Percentiles rank a stretch among this genome's conserved stretches.
Evolutionary conservation across 2,888 invertebrate species (phyloP).

Genomic region (Glomeris marginata): DNA sequence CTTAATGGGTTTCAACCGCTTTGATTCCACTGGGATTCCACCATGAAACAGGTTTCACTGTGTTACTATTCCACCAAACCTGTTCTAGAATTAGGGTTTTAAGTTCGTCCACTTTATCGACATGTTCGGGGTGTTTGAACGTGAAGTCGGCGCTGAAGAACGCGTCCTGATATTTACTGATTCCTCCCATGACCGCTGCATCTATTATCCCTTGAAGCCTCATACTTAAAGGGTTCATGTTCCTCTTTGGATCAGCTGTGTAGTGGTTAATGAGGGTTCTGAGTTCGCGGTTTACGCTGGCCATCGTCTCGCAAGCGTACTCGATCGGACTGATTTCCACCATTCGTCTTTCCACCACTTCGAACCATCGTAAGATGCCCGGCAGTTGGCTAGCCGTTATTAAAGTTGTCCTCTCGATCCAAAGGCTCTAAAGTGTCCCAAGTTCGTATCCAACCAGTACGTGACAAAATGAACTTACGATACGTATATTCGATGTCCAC

Average conservation of each 20-base stretch:
- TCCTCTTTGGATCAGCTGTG: constrained; percentile 60
- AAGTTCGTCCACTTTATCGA: constrained; percentile 25
- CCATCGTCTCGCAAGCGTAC: constrained; percentile 89
- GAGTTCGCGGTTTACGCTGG: constrained; percentile 71
- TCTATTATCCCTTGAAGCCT: constrained; percentile 82
- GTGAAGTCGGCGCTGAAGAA: constrained; percentile 72
- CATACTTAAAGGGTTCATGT: constrained; percentile 87
- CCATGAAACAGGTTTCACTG: no score
- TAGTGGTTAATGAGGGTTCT: constrained; percentile 64
- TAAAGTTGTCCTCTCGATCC: constrained; percentile 83
- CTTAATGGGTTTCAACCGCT: no score
- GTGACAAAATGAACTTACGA: no score
- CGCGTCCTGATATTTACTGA: constrained; percentile 87
- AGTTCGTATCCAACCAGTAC: no score
- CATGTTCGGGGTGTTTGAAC: constrained; percentile 36
- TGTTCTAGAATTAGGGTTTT: constrained; percentile 27
- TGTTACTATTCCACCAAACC: constrained; percentile 15
- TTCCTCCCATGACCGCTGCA: constrained; percentile 90
- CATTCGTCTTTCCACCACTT: constrained; percentile 57
- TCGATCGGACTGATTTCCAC: constrained; percentile 68
- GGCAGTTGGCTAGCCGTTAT: constrained; percentile 70
- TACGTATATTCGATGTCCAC: no score
- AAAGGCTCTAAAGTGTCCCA: constrained; percentile 65
- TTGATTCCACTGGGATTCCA: no score
- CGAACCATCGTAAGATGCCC: constrained; percentile 86